Evolutionary conservation across 2,113 vertebrate species (phyloP).

Genomic region (Spizaetus ornatus): DNA sequence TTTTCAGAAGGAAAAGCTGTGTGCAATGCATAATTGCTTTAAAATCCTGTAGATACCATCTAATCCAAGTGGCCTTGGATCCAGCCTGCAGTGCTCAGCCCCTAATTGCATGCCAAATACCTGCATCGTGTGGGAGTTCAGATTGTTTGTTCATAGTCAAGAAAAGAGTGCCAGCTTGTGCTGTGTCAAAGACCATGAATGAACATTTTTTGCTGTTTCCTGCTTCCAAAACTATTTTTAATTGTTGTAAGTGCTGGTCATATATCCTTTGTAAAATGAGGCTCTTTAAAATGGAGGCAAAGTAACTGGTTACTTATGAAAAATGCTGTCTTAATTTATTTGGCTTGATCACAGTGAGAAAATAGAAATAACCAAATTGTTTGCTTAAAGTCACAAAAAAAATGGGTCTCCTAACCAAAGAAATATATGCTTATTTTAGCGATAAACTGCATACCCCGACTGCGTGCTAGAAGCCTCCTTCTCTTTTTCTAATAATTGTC

Average conservation of each 20-base stretch:
- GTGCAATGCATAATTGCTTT: background rate
- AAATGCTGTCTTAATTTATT: background rate
- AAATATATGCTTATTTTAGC: conserved; percentile 31
- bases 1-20: background rate
- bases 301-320: background rate
- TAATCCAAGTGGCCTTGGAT: background rate
- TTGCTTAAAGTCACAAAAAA: background rate
- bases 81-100: background rate
- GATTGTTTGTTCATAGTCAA: background rate
- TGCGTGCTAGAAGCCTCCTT: background rate
- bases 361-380: background rate
- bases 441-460: background rate
- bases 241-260: background rate
- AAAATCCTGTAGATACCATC: background rate
- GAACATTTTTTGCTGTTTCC: background rate
- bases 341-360: background rate
- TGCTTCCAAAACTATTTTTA: background rate
- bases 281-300: background rate
- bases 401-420: background rate
- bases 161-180: background rate
- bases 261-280: background rate
- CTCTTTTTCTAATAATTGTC: conserved; percentile 36
- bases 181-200: background rate
- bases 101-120: background rate
- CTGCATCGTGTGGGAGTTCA: background rate